These are phyloP conservation scores for Notocelia uddmanniana DNA, from an alignment of 2,888 invertebrate genomes.

Conservation along the genomic window DNA sequence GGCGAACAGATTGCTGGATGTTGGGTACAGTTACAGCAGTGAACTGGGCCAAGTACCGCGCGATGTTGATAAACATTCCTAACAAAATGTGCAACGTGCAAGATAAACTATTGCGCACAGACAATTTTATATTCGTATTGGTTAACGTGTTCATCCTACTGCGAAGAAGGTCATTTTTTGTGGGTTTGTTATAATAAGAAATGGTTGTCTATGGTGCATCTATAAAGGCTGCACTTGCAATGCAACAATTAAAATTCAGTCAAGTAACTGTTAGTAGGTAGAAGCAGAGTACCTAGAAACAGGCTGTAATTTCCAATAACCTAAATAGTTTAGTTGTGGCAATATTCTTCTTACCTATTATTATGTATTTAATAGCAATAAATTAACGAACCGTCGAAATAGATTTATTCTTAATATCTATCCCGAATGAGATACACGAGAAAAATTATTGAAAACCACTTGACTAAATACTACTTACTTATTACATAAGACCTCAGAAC, in stretches of 20 bases:
- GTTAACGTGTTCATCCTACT: no score
- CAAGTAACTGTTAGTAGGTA: conserved; percentile 3
- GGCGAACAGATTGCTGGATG: conserved; percentile 52
- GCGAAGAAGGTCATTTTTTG: not conserved
- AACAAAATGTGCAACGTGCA: conserved; percentile 47
- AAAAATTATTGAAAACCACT: not conserved
- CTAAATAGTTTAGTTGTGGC: no score
- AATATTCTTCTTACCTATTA: no score
- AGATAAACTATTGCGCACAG: conserved; percentile 34
- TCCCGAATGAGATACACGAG: not conserved
- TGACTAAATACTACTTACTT: not conserved
- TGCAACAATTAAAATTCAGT: conserved; percentile 3
- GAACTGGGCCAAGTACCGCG: conserved; percentile 51
- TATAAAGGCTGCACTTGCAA: not conserved
- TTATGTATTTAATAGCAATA: no score
- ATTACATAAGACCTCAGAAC: not conserved
- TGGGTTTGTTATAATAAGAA: not conserved
- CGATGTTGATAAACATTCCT: conserved; percentile 51
- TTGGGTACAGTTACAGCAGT: conserved; percentile 49
- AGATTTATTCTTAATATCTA: no score
- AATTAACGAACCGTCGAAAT: no score
- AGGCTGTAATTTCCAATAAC: not conserved
- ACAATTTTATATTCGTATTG: not conserved
- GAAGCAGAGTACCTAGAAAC: no score
- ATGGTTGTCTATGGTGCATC: not conserved